Conservation (phyloP, 2,888 invertebrate genomes). For the Eristalis arbustorum region DNA sequence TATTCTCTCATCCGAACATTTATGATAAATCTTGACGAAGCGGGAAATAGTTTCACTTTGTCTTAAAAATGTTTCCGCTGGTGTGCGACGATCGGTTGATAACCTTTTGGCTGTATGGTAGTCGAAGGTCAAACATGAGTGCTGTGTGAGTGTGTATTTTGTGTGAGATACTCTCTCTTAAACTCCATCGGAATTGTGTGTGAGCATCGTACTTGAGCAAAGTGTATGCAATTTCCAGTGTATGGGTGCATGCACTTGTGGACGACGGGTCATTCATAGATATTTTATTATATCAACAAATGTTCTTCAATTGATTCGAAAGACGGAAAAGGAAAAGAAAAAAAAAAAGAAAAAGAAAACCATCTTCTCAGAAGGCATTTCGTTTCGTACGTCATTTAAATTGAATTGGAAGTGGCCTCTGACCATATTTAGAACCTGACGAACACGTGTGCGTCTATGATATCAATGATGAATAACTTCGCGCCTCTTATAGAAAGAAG, state of each 20-base stretch:
- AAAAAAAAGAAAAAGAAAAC: not conserved
- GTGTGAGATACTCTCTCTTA: not conserved
- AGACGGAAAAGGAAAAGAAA: too few species aligned
- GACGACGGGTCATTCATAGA: not conserved
- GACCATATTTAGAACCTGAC: not conserved
- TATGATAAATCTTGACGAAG: constrained; percentile 6
- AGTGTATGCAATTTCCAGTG: not conserved
- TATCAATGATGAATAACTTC: not conserved
- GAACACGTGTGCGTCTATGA: not conserved
- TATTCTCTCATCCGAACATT: constrained; percentile 26
- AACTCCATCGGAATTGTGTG: not conserved
- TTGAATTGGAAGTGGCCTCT: not conserved
- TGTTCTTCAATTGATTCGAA: too few species aligned
- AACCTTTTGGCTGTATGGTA: constrained; percentile 46
- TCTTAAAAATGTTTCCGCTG: constrained; percentile 25
- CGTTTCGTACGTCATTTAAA: not conserved
- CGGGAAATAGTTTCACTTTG: constrained; percentile 46
- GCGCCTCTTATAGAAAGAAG: not conserved
- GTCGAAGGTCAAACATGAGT: constrained; percentile 38
- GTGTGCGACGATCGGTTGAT: constrained; percentile 50
- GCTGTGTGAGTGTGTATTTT: not conserved
- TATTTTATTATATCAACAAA: not conserved
- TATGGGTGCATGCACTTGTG: not conserved
- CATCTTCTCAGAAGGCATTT: not conserved
- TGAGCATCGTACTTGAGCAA: not conserved